phyloP scores from a whole-genome alignment of 2,113 vertebrate genomes.

The Scomber colias region DNA sequence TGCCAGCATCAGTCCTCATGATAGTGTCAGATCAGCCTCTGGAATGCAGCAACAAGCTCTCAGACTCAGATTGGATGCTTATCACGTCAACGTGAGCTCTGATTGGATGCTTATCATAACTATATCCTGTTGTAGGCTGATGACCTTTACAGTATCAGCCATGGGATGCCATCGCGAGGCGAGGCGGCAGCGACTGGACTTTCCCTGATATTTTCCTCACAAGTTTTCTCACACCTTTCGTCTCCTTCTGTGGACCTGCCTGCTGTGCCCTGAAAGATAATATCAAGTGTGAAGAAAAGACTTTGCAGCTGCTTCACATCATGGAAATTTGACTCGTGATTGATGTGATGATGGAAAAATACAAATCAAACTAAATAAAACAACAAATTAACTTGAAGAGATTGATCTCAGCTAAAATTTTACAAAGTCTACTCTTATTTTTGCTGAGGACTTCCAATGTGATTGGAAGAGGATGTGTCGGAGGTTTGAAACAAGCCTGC shows the following conservation, averaged over 20 bases:
- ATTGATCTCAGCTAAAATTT: too few relatives aligned
- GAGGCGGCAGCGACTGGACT: constrained; percentile 14
- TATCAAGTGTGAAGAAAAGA: neutral
- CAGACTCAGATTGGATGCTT: constrained; percentile 74
- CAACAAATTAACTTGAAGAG: too few relatives aligned
- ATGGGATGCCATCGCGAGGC: constrained; percentile 48
- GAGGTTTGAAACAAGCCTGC: too few relatives aligned
- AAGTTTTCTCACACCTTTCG: constrained; percentile 45
- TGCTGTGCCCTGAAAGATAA: neutral
- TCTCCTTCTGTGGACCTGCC: neutral
- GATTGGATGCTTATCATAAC: constrained; percentile 73
- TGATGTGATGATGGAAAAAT: too few relatives aligned
- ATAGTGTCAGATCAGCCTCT: constrained; percentile 65
- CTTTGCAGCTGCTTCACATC: neutral
- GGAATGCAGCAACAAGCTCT: constrained; percentile 78
- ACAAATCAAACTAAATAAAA: too few relatives aligned
- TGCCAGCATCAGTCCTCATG: constrained; percentile 50
- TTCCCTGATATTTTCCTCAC: constrained; percentile 8
- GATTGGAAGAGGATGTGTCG: too few relatives aligned
- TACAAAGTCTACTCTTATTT: too few relatives aligned
- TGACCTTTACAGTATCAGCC: constrained; percentile 76
- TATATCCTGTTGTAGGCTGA: constrained; percentile 41
- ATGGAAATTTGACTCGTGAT: neutral
- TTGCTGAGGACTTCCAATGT: too few relatives aligned
- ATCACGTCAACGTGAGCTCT: constrained; percentile 56